These are phyloP conservation scores for Podiceps cristatus DNA, from an alignment of 2,113 vertebrate species.

Conservation along the genomic window DNA sequence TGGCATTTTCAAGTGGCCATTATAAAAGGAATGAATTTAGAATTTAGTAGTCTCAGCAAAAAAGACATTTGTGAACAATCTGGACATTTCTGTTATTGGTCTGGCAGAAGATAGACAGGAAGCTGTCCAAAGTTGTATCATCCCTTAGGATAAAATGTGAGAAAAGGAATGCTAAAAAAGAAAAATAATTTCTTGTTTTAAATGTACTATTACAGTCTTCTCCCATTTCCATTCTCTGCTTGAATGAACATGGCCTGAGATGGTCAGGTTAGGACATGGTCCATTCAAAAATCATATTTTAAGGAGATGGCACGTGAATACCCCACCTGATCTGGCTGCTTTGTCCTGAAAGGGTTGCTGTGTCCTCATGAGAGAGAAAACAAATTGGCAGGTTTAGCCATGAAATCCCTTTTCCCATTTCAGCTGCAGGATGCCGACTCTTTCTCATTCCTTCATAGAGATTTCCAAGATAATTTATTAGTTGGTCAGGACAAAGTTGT, in stretches of 20 bases:
- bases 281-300: not conserved
- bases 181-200: not conserved
- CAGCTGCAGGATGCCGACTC: not conserved
- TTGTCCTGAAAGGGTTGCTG: not conserved
- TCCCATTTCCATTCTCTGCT: not conserved
- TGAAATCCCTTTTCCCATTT: not conserved
- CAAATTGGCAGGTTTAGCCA: not conserved
- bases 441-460: not conserved
- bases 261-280: not conserved
- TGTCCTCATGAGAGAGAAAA: not conserved
- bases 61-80: not conserved
- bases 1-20: not conserved
- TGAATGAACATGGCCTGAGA: not conserved
- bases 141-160: not conserved
- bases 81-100: not conserved
- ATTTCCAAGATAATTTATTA: not conserved
- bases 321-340: not conserved
- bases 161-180: not conserved
- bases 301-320: not conserved
- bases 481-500: not conserved
- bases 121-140: not conserved
- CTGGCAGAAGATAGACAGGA: not conserved
- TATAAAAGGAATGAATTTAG: not conserved
- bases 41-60: not conserved
- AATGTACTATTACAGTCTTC: not conserved